Base-by-base conservation (phyloP, 2,797 vertebrate genomes). In the Urosaurus nigricauda region DNA sequence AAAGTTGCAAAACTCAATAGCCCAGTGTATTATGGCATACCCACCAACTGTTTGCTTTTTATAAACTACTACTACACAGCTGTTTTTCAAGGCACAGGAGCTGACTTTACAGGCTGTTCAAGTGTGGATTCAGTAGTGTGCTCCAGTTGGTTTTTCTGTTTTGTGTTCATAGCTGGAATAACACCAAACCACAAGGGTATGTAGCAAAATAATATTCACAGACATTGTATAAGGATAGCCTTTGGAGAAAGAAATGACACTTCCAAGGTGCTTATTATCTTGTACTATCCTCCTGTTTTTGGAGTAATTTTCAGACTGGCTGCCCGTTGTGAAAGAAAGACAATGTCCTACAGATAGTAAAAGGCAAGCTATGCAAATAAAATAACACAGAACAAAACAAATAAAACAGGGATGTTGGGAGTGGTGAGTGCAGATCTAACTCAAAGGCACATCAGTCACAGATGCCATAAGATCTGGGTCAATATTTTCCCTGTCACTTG, bases 31-130 rank as follows among this genome's bases (percentile, higher is more conserved):
- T 29, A 12, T 78, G 5, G 81, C 35, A 24, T 12, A 19, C 47
- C 68, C 43, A 24, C 47, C 19, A 73, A 35, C 17, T n/a, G 17
- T 82, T 16, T 89, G 35, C 74, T 24, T 80, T 83, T 1, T 90
- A 85, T 24, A 84, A 56, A 90, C 14, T 56, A 53, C 40, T 88
- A 11, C 71, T 90, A 58, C 40, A 92, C 87, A 91, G n/a, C 37
- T 53, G 8, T 37, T 86, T 71, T 40, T 29, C 24, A 75, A 79
- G 88, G 88, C 73, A 84, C 0, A 56, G 63, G 82, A 88, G 2
- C 51, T 2, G 0, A 53, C 70, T 93, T 68, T 85, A 19, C 29
- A 65, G 91, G 85, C 47, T 87, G 68, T 85, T 3, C 74, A 5
- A 88, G n/a, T n/a, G 68, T 90, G 88, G 82, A 58, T 58, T n/a